Percentiles rank a stretch among this genome's conserved stretches.
Conservation (phyloP, 2,797 vertebrate genomes). For the Aphelocoma californica region DNA sequence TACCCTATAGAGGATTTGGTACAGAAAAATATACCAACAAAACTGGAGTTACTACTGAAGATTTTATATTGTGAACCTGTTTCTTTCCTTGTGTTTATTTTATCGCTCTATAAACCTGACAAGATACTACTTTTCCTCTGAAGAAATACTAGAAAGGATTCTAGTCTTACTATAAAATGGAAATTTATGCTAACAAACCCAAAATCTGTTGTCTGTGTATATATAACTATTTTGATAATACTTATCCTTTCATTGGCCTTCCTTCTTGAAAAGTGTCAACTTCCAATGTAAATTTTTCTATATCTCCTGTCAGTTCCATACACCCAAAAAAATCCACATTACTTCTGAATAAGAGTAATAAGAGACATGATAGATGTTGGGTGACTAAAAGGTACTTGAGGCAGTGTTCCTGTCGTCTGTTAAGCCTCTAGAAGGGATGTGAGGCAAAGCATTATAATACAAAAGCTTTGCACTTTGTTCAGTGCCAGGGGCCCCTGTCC, state of each 20-base stretch:
- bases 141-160: slow-evolving; percentile 10
- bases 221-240: background rate
- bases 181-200: background rate
- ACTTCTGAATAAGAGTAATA: background rate
- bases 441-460: background rate
- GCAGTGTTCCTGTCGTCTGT: background rate
- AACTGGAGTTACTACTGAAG: slow-evolving; percentile 25
- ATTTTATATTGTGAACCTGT: slow-evolving; percentile 11
- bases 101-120: background rate
- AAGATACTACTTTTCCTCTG: background rate
- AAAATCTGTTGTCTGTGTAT: background rate
- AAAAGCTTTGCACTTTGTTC: background rate
- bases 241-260: background rate
- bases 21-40: slow-evolving; percentile 47
- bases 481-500: background rate
- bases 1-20: background rate
- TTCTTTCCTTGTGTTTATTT: slow-evolving; percentile 44
- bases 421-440: background rate
- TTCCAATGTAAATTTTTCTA: background rate
- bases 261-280: background rate
- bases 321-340: background rate
- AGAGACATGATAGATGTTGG: background rate
- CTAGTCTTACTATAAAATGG: slow-evolving; percentile 10
- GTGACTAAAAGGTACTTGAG: background rate
- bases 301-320: background rate